phyloP scores from a whole-genome alignment of 64 coral and sea anemone genomes.

The Hydrozoanthus tunicans region DNA sequence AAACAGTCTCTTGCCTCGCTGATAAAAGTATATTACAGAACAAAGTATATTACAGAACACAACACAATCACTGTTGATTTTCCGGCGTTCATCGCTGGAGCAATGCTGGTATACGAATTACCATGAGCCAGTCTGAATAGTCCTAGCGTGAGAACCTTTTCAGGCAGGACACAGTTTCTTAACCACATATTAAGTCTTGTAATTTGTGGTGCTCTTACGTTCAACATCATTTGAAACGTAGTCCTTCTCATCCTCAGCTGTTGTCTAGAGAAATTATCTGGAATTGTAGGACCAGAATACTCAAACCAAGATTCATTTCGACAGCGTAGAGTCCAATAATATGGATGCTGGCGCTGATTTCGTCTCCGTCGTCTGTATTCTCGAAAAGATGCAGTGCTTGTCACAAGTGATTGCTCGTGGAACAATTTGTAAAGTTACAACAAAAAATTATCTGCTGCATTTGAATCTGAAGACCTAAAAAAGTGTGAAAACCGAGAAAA shows the following conservation, averaged over 20 bases:
- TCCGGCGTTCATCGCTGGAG: not conserved
- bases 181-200: not conserved
- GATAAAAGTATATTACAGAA: no score
- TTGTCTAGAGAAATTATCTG: conserved; percentile 66
- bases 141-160: not conserved
- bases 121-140: conserved; percentile 10
- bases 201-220: not conserved
- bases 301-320: conserved; percentile 74
- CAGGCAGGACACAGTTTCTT: not conserved
- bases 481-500: no score
- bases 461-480: not conserved
- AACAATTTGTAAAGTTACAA: conserved; percentile 16
- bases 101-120: not conserved
- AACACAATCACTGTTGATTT: not conserved
- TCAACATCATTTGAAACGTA: conserved; percentile 44
- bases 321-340: conserved; percentile 54
- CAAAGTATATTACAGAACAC: no score
- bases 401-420: not conserved
- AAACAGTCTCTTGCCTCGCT: no score
- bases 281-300: conserved; percentile 48
- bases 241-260: conserved; percentile 61
- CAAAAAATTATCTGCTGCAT: conserved; percentile 9
- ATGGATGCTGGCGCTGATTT: conserved; percentile 30
- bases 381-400: not conserved
- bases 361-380: conserved; percentile 25